These are phyloP conservation scores for Myrmecophaga tridactyla DNA, from an alignment of 2,113 vertebrate genomes.

Conservation along the genomic window DNA sequence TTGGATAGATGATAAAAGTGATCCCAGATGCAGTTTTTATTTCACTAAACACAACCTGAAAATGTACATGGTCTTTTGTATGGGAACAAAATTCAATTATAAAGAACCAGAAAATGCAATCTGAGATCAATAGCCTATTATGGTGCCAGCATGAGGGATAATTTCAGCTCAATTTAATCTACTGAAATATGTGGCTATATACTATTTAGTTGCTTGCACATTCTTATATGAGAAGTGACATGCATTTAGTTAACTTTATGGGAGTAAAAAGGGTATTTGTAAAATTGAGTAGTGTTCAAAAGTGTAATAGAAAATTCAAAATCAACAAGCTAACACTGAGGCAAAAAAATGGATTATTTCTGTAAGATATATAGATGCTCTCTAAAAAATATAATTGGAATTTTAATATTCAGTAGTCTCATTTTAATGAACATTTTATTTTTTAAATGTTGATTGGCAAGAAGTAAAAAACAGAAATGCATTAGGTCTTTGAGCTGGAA, in stretches of 20 bases:
- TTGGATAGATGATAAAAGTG: constrained; percentile 37
- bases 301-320: constrained; percentile 57
- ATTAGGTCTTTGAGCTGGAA: not conserved
- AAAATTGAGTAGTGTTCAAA: constrained; percentile 47
- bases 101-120: constrained; percentile 74
- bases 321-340: constrained; percentile 33
- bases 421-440: constrained; percentile 33
- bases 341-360: not conserved
- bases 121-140: constrained; percentile 83
- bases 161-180: constrained; percentile 75
- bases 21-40: constrained; percentile 53
- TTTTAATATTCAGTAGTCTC: constrained; percentile 36
- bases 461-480: constrained; percentile 11
- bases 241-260: constrained; percentile 56
- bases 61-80: constrained; percentile 72
- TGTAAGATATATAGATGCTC: not conserved
- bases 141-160: constrained; percentile 66
- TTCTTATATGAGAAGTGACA: constrained; percentile 45
- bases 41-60: constrained; percentile 59
- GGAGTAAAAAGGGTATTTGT: constrained; percentile 4
- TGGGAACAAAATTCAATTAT: constrained; percentile 79
- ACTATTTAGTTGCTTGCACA: constrained; percentile 28
- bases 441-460: constrained; percentile 1
- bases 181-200: constrained; percentile 69
- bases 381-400: constrained; percentile 40